Conservation (phyloP, 2,113 vertebrate species). For the Limnothrissa miodon region DNA sequence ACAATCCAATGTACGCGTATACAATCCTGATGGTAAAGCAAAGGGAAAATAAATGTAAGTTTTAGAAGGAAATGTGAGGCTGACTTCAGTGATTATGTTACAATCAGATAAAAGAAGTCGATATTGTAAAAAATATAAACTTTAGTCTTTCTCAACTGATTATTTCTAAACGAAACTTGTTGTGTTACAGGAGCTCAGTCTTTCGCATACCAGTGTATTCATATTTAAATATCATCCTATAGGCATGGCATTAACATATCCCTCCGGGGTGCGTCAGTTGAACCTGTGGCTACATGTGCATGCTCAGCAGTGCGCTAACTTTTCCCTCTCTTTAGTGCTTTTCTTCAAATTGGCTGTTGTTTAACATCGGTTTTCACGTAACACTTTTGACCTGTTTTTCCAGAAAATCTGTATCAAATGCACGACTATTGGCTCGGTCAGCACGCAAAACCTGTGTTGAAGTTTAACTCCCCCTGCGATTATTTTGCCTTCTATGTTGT, state of each 20-base stretch:
- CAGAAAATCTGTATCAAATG: not conserved
- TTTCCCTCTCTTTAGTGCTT: not conserved
- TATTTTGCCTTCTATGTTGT: conserved; percentile 71
- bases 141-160: not conserved
- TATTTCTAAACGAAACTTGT: not conserved
- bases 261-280: conserved; percentile 22
- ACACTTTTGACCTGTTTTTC: not conserved
- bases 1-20: not conserved
- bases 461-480: conserved; percentile 62
- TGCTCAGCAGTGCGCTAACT: not conserved
- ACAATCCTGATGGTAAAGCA: not conserved
- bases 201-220: not conserved
- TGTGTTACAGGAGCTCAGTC: not conserved
- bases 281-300: conserved; percentile 33
- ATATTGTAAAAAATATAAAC: not conserved
- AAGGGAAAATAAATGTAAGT: not conserved
- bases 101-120: not conserved
- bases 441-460: not conserved
- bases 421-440: not conserved
- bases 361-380: not conserved
- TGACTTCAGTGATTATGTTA: not conserved
- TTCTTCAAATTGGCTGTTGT: not conserved
- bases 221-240: conserved; percentile 3
- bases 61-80: not conserved
- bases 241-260: conserved; percentile 4